Evolutionary conservation across 2,113 vertebrate species (phyloP), one percentile per base, ranked within the genome.

Genomic region (Philantomba maxwellii): DNA sequence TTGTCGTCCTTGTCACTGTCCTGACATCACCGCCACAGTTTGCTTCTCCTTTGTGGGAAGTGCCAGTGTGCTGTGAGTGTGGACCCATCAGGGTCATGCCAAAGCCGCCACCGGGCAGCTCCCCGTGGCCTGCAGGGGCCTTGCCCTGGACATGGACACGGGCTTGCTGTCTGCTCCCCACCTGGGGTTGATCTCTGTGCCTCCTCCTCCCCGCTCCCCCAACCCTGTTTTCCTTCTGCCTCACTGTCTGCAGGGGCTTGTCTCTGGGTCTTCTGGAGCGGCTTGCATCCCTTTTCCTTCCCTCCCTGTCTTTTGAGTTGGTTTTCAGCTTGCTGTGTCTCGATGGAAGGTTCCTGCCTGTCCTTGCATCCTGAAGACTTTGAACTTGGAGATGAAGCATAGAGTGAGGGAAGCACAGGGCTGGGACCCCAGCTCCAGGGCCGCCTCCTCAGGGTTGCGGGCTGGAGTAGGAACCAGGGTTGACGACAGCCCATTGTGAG

Each of bases 401-500:
- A 7, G 39, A 57, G 33, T 11, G 2, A 3, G 55, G 45, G 58
- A 43, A 51, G 36, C 0, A 19, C 36, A 36, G 84, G n/a, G 36
- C 49, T 19, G 0, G 26, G 39, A 11, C 60, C 8, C 85, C 70
- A 45, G 82, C 84, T 77, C 43, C 14, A 6, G 49, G 49, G 33
- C 33, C 12, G 0, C 16, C 43, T 55, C 26, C 33, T 83, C 36
- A 49, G 5, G 21, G 30, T 51, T 51, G 16, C 58, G n/a, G 93
- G 55, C 14, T 2, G 5, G 26, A 16, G n/a, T 25, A 7, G 14
- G 15, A 7, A 6, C 45, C 19, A 15, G 53, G 43, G 36, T 49
- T 39, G 15, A 39, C 0, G 17, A 28, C 8, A 21, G 66, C 33
- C 2, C 1, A 0, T 49, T 0, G 1, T 47, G 58, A n/a, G 28